Evolutionary conservation across 2,113 vertebrate genomes (phyloP), one percentile per base, ranked within the genome.

Genomic region (Zosterops pallidus): DNA sequence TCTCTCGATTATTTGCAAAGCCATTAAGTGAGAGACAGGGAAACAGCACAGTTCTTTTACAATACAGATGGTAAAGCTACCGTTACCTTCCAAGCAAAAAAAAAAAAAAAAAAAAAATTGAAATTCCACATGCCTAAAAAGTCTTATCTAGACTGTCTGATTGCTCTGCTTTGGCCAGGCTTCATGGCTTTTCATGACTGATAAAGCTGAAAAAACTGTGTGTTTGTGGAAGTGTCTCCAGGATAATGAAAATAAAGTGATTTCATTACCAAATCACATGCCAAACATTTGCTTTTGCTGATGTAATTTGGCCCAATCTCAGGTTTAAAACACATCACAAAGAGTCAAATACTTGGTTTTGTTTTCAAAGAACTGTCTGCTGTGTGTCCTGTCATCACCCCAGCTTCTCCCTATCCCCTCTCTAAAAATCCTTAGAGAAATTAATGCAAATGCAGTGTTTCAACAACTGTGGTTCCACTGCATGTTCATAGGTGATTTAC

Each of bases 231-330:
- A 95, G 72, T 24, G 64, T 92, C 91, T 93, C 92, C 68, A 92
- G 62, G 59, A 86, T 81, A 71, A 84, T 83, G 92, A 88, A 89
- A 97, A 88, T 88, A 65, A 94, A 95, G 80, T 88, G 77, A 95
- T 92, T 97, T 97, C 83, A 96, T 96, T 95, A 95, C 55, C 83
- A 82, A 95, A 89, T 47, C n/a, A 11, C 89, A 83, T 87, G 91
- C 91, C 96, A 97, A 86, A 89, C 79, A 91, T 93, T 90, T 83
- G 88, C 85, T 69, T 86, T 83, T 83, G 70, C 68, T 92, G 96
- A 96, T 4, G 90, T 86, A 86, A 69, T 81, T 93, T 93, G 87
- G 90, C 67, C 47, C 68, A 81, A 93, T 83, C 64, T 76, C 76
- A 39, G 20, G 20, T 56, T 94, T 85, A 77, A 95, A 89, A 64